Evolutionary conservation across 2,888 invertebrate genomes (phyloP).

Genomic region (Spilosoma lubricipeda): DNA sequence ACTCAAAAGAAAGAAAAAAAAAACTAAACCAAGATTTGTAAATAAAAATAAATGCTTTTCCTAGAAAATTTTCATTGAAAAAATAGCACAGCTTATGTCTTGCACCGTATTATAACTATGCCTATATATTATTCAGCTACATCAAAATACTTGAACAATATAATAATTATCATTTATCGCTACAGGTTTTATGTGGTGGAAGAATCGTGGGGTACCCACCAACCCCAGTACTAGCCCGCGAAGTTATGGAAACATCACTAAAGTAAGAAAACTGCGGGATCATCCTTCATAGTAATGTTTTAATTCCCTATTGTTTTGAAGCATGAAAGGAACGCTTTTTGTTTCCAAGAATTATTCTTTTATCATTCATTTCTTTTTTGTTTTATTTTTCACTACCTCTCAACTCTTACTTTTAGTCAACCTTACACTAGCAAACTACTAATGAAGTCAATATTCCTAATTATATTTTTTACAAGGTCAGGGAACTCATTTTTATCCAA

Average conservation of each 20-base stretch:
- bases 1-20: too few relatives aligned
- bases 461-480: not conserved
- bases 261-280: slow-evolving; percentile 37
- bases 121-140: slow-evolving; percentile 81
- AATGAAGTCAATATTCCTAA: not conserved
- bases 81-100: slow-evolving; percentile 37
- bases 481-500: not conserved
- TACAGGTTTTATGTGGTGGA: slow-evolving; percentile 81
- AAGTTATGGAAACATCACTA: slow-evolving; percentile 57
- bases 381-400: not conserved
- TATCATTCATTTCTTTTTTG: not conserved
- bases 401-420: too few relatives aligned
- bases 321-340: slow-evolving; percentile 15
- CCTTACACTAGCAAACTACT: not conserved
- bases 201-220: slow-evolving; percentile 59
- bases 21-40: too few relatives aligned
- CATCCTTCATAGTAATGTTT: slow-evolving; percentile 41
- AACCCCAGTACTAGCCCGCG: slow-evolving; percentile 40
- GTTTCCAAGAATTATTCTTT: not conserved
- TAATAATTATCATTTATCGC: slow-evolving; percentile 85
- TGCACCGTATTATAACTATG: slow-evolving; percentile 58
- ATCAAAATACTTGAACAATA: slow-evolving; percentile 84
- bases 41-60: too few relatives aligned
- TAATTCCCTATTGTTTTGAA: slow-evolving; percentile 36
- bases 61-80: not conserved